Conservation (phyloP, 2,888 invertebrate genomes). For the Eutolmus rufibarbis region DNA sequence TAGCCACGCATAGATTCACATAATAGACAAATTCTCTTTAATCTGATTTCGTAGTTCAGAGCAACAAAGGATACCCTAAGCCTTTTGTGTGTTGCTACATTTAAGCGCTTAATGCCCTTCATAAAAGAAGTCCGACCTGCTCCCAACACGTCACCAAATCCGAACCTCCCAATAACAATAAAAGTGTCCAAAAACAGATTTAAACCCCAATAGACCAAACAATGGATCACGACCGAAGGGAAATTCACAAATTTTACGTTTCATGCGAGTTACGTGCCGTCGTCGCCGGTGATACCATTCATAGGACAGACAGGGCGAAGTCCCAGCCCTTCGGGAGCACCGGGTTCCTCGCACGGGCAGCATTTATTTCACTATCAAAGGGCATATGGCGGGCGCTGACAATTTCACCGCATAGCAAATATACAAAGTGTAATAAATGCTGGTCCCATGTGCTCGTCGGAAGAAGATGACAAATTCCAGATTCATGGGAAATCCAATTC, state of each 20-base stretch:
- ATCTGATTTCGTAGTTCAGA: not conserved
- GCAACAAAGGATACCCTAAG: not conserved
- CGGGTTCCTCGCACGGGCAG: not conserved
- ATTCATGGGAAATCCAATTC: not conserved
- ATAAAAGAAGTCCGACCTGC: not conserved
- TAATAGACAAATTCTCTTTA: not conserved
- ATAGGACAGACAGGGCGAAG: not conserved
- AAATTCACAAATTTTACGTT: not conserved
- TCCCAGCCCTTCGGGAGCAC: not conserved
- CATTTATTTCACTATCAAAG: slow-evolving; percentile 6
- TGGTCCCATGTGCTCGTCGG: not conserved
- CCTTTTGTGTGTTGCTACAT: not conserved
- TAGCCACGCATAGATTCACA: not conserved
- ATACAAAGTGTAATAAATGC: not conserved
- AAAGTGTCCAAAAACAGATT: not conserved
- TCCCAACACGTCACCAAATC: not conserved
- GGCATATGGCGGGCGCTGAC: not conserved
- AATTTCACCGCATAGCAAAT: not conserved
- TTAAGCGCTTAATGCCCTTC: slow-evolving; percentile 6
- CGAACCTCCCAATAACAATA: not conserved
- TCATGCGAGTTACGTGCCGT: not conserved
- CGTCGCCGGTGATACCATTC: not conserved
- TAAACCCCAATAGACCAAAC: slow-evolving; percentile 11
- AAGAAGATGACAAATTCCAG: not conserved
- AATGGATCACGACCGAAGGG: not conserved